Base-by-base conservation (phyloP, 2,797 vertebrate species). In the Manis crassicaudata region DNA sequence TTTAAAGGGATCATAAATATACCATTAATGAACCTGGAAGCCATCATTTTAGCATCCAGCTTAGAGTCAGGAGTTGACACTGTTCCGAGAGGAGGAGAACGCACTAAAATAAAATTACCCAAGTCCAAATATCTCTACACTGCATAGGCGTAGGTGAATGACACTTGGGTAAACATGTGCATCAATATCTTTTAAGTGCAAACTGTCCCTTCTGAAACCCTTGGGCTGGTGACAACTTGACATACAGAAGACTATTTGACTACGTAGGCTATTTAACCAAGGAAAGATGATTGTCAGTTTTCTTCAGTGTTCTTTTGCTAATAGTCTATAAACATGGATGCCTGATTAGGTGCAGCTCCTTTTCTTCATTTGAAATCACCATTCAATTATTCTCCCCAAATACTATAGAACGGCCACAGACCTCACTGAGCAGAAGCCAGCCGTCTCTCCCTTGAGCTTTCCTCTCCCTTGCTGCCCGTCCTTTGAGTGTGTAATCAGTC, bases 201-300 rank as follows among this genome's bases (percentile, higher is more conserved):
- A 97, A 96, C 91, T 85, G 93, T 95, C 82, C 93, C 65, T 96
- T 97, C 72, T 95, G 92, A 95, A 93, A 82, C 67, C 43, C 84
- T 76, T 90, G 80, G 84, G 73, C 46, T 94, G 96, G 90, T 97
- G 97, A 97, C 96, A 96, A 89, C 88, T 88, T 97, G 96, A 97
- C 95, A 97, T 40, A 60, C 32, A 62, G 90, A 83, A 96, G 73
- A 94, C 54, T n/a, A n/a, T n/a, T n/a, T n/a, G n/a, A n/a, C 72
- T 83, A 76, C 81, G 80, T 80, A 93, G 95, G 68, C 77, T 96
- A 94, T 96, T 97, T 97, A 97, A 92, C 81, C 67, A 76, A 92
- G 88, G 80, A 52, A 65, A 89, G 93, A 87, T 65, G 92, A 86
- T 63, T 96, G 92, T 92, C 96, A 89, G 62, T 95, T 94, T 95